These are phyloP conservation scores for Nymphalis c-album DNA, from an alignment of 2,888 invertebrate genomes.

Conservation along the genomic window DNA sequence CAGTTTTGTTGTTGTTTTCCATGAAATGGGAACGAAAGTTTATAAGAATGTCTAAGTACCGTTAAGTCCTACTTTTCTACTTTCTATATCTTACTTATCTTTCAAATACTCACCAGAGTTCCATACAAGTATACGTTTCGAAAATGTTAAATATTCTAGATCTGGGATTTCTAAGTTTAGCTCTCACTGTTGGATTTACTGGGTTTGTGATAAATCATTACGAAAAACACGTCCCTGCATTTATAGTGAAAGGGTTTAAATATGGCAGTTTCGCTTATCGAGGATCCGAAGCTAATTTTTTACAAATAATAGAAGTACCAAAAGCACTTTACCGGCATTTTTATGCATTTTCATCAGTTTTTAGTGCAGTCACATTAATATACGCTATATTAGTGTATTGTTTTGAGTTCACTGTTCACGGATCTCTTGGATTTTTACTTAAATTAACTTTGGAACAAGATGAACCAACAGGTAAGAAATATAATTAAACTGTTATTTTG, in stretches of 20 bases:
- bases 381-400: constrained; percentile 78
- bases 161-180: constrained; percentile 68
- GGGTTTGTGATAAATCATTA: constrained; percentile 84
- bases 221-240: constrained; percentile 84
- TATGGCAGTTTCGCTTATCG: constrained; percentile 88
- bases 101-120: neutral
- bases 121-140: neutral
- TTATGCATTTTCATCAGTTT: constrained; percentile 85
- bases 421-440: constrained; percentile 70
- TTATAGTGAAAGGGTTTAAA: constrained; percentile 84
- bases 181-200: constrained; percentile 73
- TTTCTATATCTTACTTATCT: constrained; percentile 8
- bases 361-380: constrained; percentile 75
- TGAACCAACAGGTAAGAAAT: constrained; percentile 73
- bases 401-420: constrained; percentile 70
- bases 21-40: constrained; percentile 36
- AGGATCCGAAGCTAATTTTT: constrained; percentile 69
- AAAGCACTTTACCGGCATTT: constrained; percentile 92
- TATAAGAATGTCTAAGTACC: constrained; percentile 26
- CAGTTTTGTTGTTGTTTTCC: neutral
- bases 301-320: constrained; percentile 84
- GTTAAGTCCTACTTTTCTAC: constrained; percentile 32
- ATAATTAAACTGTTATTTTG: neutral
- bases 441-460: constrained; percentile 69
- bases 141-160: constrained; percentile 70